phyloP scores from a whole-genome alignment of 2,888 invertebrate species.

The Pseudococcus jackbeardsleyi region DNA sequence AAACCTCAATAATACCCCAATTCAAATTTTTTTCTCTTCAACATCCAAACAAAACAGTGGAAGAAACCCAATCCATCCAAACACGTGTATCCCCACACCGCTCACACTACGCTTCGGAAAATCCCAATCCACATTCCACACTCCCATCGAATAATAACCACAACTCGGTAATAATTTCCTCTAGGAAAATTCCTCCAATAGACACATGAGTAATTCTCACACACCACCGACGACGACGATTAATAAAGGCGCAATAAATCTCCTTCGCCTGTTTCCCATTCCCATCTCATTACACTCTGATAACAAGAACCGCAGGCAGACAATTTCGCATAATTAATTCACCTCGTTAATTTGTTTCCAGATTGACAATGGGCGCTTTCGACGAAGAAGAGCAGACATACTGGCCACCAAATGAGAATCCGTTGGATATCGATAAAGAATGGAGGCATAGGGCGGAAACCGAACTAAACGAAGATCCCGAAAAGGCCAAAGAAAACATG shows the following conservation, averaged over 20 bases:
- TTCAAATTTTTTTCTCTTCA: too few relatives aligned
- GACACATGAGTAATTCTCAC: background rate
- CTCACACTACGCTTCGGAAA: background rate
- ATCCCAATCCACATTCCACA: background rate
- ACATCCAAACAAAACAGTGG: too few relatives aligned
- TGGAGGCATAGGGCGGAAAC: constrained; percentile 67
- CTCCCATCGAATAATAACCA: background rate
- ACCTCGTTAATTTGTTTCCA: constrained; percentile 53
- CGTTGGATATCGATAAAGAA: constrained; percentile 70
- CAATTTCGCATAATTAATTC: background rate
- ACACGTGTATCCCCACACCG: too few relatives aligned
- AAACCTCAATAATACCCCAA: too few relatives aligned
- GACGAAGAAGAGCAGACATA: constrained; percentile 65
- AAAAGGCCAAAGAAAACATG: constrained; percentile 67
- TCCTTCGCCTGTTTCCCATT: background rate
- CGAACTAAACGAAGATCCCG: constrained; percentile 68
- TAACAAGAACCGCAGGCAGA: too few relatives aligned
- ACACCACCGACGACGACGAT: background rate
- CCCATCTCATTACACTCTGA: background rate
- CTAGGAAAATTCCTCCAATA: background rate
- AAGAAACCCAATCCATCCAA: too few relatives aligned
- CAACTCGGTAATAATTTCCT: background rate
- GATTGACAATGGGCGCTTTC: constrained; percentile 64
- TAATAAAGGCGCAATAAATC: background rate
- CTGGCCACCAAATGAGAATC: constrained; percentile 67